These are phyloP conservation scores for Watsonalla binaria DNA, from an alignment of 2,888 invertebrate genomes.

Conservation along the genomic window DNA sequence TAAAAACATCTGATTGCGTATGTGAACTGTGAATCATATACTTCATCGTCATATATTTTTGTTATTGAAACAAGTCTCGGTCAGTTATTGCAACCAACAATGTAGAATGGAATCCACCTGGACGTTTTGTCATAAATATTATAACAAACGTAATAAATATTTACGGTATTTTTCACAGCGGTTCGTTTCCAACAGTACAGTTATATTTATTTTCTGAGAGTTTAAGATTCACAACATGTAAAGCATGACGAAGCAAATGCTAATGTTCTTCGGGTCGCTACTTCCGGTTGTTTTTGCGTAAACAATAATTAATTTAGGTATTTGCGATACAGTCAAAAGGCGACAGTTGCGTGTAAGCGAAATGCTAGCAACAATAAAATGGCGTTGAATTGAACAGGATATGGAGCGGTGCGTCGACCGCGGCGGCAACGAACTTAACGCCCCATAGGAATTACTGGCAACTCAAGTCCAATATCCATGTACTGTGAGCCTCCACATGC, in stretches of 20 bases:
- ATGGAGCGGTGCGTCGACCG: slow-evolving; percentile 60
- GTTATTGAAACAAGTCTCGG: background rate
- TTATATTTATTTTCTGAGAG: background rate
- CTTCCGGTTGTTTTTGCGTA: slow-evolving; percentile 27
- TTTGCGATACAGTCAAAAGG: slow-evolving; percentile 18
- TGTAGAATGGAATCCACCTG: background rate
- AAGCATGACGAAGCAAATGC: slow-evolving; percentile 36
- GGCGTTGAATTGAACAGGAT: slow-evolving; percentile 56
- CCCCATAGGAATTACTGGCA: slow-evolving; percentile 40
- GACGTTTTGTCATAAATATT: background rate
- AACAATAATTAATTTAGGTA: slow-evolving; percentile 41
- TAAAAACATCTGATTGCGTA: slow-evolving; percentile 9
- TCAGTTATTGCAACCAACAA: background rate
- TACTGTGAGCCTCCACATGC: background rate
- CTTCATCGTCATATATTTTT: background rate
- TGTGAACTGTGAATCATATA: slow-evolving; percentile 6
- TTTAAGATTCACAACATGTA: slow-evolving; percentile 8
- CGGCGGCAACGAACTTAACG: slow-evolving; percentile 51
- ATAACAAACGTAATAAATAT: background rate
- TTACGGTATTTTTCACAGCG: background rate
- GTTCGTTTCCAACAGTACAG: background rate
- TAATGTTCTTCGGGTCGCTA: slow-evolving; percentile 25
- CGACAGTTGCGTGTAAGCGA: slow-evolving; percentile 24
- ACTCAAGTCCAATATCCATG: slow-evolving; percentile 14
- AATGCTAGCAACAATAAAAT: slow-evolving; percentile 49